These are phyloP conservation scores for Calvadosia cruxmelitensis DNA, from an alignment of 30 jellyfish, hydroid and myxozoan genomes.

Conservation along the genomic window DNA sequence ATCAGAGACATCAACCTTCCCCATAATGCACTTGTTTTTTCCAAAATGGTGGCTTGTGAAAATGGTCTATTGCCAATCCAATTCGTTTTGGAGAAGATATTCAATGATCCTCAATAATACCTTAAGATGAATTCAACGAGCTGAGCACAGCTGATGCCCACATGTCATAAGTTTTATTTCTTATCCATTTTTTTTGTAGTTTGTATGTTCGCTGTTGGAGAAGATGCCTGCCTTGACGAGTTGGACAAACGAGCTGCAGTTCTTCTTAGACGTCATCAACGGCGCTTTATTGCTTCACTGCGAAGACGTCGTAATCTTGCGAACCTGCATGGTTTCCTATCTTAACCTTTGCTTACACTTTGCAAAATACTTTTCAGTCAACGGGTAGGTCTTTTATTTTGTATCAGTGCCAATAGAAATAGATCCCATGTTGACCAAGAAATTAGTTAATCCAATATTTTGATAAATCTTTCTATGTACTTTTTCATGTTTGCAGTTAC, in stretches of 20 bases:
- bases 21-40: no score
- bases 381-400: conserved; percentile 52
- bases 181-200: conserved; percentile 20
- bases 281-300: conserved; percentile 81
- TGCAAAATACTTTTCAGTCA: conserved; percentile 62
- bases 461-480: neutral
- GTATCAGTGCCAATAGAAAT: no score
- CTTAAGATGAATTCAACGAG: no score
- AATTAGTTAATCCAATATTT: neutral
- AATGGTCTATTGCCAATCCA: no score
- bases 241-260: conserved; percentile 42
- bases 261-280: conserved; percentile 62
- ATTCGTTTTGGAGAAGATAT: no score
- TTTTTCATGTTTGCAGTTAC: conserved; percentile 23
- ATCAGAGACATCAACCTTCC: no score
- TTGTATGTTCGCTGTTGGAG: conserved; percentile 41
- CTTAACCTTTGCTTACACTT: conserved; percentile 53
- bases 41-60: no score
- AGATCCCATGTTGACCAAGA: no score
- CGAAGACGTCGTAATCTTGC: conserved; percentile 61
- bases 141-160: neutral
- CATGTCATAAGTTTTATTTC: neutral
- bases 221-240: conserved; percentile 39
- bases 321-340: conserved; percentile 64
- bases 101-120: no score